Conservation (phyloP, 1,140 invertebrate species). For the Drosophila gunungcola region DNA sequence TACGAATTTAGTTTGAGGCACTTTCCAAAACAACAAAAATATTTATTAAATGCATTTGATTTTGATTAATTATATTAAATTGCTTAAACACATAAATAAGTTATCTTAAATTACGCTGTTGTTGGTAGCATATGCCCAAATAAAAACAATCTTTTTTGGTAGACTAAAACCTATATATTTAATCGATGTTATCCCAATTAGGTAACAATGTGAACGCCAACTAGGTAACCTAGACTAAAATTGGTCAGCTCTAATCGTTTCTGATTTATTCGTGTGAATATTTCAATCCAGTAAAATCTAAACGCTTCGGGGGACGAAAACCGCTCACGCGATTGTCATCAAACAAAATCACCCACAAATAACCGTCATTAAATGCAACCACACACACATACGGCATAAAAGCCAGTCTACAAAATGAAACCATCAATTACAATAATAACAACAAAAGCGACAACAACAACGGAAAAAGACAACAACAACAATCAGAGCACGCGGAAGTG, state of each 20-base stretch:
- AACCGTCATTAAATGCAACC: slow-evolving; percentile 72
- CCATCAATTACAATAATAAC: slow-evolving; percentile 72
- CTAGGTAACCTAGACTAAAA: background rate
- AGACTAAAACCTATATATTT: background rate
- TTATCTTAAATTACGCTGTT: no score
- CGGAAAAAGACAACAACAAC: slow-evolving; percentile 25
- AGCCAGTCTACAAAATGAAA: slow-evolving; percentile 56
- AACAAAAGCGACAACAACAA: slow-evolving; percentile 41
- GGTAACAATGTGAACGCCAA: slow-evolving; percentile 15
- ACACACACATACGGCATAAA: slow-evolving; percentile 43
- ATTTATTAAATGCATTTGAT: no score
- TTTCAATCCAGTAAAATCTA: slow-evolving; percentile 34
- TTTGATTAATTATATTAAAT: no score
- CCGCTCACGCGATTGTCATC: slow-evolving; percentile 50
- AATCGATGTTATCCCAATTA: slow-evolving; percentile 22
- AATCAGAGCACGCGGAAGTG: slow-evolving; percentile 70
- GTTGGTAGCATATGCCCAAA: no score
- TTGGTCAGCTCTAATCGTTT: slow-evolving; percentile 15
- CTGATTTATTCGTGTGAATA: slow-evolving; percentile 44
- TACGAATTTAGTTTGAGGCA: no score
- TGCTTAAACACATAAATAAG: no score
- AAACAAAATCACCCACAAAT: slow-evolving; percentile 65
- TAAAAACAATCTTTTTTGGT: background rate
- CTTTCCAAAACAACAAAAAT: no score
- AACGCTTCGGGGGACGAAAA: slow-evolving; percentile 5